These are phyloP conservation scores for Atrichornis clamosus DNA, from an alignment of 2,113 vertebrate species.

Conservation along the genomic window DNA sequence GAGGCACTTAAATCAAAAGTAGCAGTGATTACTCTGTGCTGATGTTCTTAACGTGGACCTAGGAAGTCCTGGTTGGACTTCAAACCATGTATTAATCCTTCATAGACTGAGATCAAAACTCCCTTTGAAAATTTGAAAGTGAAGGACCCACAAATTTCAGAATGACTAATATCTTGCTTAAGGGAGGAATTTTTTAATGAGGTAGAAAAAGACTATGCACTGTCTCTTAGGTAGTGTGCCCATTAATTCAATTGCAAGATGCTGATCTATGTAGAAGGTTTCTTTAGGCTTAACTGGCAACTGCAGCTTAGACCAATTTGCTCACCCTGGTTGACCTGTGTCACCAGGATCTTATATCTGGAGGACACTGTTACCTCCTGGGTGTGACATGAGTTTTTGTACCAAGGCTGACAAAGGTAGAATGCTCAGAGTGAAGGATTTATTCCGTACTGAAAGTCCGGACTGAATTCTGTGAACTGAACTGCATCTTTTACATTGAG, in stretches of 20 bases:
- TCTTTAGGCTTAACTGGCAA: neutral
- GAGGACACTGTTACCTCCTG: neutral
- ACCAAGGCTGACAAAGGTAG: neutral
- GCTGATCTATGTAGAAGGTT: neutral
- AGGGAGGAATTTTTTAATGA: neutral
- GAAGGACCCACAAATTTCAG: neutral
- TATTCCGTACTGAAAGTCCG: neutral
- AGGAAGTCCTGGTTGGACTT: neutral
- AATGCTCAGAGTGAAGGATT: neutral
- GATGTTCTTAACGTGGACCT: neutral
- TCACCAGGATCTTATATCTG: neutral
- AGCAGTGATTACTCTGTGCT: neutral
- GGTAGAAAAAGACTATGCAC: neutral
- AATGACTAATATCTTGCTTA: neutral
- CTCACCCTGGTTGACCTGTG: neutral
- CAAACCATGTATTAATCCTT: neutral
- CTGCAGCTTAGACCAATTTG: neutral
- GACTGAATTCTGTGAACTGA: neutral
- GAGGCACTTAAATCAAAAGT: neutral
- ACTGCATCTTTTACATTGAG: neutral
- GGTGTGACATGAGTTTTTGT: neutral
- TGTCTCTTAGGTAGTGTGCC: neutral
- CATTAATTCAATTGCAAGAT: neutral
- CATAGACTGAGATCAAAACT: neutral
- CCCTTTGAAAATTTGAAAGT: neutral